Conservation (phyloP, 2,113 vertebrate genomes). For the Forbesichthys papilliferus region DNA sequence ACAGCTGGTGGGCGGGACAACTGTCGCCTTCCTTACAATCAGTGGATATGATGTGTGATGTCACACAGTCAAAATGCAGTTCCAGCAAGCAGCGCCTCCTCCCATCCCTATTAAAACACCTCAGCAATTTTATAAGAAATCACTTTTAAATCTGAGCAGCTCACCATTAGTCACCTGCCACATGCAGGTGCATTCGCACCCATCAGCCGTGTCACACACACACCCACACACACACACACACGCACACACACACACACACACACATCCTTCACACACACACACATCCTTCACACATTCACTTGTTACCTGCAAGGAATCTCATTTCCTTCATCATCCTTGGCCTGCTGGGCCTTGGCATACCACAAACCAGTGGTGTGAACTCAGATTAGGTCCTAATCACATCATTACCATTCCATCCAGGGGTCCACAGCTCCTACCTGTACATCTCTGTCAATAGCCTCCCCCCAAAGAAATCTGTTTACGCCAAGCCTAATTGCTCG, state of each 20-base stretch:
- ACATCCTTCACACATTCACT: constrained; percentile 1
- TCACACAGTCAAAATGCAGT: too few relatives aligned
- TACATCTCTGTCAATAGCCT: constrained; percentile 41
- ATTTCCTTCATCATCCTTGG: background rate
- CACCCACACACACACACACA: constrained; percentile 7
- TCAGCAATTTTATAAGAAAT: too few relatives aligned
- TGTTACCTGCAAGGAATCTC: background rate
- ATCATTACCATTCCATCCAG: constrained; percentile 43
- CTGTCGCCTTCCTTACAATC: too few relatives aligned
- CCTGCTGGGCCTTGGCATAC: constrained; percentile 10
- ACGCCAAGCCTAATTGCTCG: constrained; percentile 44
- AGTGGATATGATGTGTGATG: too few relatives aligned
- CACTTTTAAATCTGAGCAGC: too few relatives aligned
- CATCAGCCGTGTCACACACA: background rate
- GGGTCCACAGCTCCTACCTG: constrained; percentile 7
- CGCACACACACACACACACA: constrained; percentile 4
- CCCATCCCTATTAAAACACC: too few relatives aligned
- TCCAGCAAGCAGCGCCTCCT: too few relatives aligned
- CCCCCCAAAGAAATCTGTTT: constrained; percentile 41
- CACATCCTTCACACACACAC: background rate
- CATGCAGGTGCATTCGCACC: background rate
- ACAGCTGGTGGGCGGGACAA: too few relatives aligned
- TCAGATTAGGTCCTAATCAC: constrained; percentile 47
- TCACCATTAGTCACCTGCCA: too few relatives aligned
- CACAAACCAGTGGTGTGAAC: constrained; percentile 21